Base-by-base conservation (phyloP, 37 sponge, comb jelly and placozoan genomes). In the Theonella swinhoei region DNA sequence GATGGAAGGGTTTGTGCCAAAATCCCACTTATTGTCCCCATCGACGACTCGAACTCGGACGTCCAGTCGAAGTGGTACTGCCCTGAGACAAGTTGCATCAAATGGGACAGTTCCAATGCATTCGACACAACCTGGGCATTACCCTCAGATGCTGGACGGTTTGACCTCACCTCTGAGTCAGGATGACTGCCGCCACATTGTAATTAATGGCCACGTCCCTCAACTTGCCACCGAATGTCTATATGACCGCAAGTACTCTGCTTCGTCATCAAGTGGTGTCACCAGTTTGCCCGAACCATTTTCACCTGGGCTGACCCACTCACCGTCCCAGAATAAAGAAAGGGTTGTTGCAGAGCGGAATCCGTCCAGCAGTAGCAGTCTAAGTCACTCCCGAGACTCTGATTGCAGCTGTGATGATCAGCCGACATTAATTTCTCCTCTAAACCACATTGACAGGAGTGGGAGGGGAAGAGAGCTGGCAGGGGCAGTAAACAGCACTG, bases 1-100 rank as follows among this genome's bases (percentile, higher is more conserved):
- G 28, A 68, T 73, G 63, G 79, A 90, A 32, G 95, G 95, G 2
- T 88, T 71, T 20, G 77, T 94, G 0, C 95, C 95, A 0, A 28
- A 54, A 38, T 58, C 69, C 1, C 67, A 90, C 68, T 85, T 91
- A 54, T 62, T 91, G 1, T 54, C 80, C 39, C 88, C 87, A 1
- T 75, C 86, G 5, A 11, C 76, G 4, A 68, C 39, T 34, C 42
- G 81, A 3, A 47, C 72, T 8, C 67, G 75, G 23, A 29, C 42
- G 17, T 11, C 3, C 39, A 31, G 28, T 32, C 36, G 54, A 0
- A 59, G 64, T 8, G 42, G 42, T 40, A n/a, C 47, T 14, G 14
- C 54, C 54, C 54, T 47, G 54, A 47, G 54, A 47, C 54, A 47
- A 7, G 54, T 47, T 7, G 54, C 54, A 14, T 47, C 54, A 7